phyloP scores from a whole-genome alignment of 2,888 invertebrate species.

The Lasioglossum marginatum region DNA sequence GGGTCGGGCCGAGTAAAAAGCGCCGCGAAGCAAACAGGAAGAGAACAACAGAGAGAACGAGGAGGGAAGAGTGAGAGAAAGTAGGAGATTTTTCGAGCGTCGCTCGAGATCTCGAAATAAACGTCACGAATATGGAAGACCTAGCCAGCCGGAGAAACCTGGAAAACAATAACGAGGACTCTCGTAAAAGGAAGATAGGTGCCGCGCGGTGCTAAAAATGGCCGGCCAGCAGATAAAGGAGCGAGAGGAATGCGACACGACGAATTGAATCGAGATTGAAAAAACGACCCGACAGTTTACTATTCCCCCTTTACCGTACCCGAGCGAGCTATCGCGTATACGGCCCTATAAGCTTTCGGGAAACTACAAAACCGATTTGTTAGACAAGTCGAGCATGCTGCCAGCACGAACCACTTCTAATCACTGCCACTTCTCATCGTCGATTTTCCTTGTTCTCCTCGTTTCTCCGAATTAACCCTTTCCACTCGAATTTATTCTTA shows the following conservation, averaged over 20 bases:
- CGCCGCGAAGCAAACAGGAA: neutral
- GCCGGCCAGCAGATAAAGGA: neutral
- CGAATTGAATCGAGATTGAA: slow-evolving; percentile 20
- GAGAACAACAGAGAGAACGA: neutral
- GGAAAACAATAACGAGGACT: slow-evolving; percentile 26
- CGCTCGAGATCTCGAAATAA: slow-evolving; percentile 22
- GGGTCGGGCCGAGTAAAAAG: slow-evolving; percentile 14
- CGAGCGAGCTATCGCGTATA: neutral
- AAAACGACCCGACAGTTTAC: slow-evolving; percentile 7
- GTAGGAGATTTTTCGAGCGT: neutral
- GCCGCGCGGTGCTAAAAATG: neutral
- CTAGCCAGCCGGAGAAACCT: neutral
- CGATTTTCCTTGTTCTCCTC: neutral
- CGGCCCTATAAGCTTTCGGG: neutral
- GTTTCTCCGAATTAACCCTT: neutral
- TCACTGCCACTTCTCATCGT: neutral
- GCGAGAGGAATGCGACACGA: slow-evolving; percentile 3
- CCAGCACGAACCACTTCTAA: neutral
- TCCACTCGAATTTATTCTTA: no score
- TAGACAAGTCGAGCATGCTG: neutral
- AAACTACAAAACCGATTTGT: neutral
- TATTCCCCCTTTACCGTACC: neutral
- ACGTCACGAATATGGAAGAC: neutral
- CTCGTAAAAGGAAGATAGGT: slow-evolving; percentile 29
- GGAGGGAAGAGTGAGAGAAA: neutral